Base-by-base conservation (phyloP, 1,140 invertebrate genomes). In the Caenorhabditis remanei region DNA sequence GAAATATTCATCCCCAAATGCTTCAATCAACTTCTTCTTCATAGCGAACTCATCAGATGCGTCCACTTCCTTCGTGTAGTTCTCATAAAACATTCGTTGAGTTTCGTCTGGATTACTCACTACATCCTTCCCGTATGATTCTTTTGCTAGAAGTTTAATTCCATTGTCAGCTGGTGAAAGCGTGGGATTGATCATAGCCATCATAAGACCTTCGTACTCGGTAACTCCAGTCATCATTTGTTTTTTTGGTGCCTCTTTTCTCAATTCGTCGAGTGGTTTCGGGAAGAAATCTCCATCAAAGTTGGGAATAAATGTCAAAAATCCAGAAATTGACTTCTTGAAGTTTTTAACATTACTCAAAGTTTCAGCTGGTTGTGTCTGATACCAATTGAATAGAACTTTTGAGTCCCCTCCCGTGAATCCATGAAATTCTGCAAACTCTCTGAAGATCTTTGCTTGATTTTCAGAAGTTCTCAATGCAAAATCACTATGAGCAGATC, bases 201-300 rank as follows among this genome's bases (percentile, higher is more conserved):
- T 90, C 19, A 91, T 65, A 19, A 91, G 79, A n/a, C 90, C 91
- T 85, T 91, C 91, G 40, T 85, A 88, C 63, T 91, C 46, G 58
- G 46, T 61, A 16, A 90, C 58, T 14, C 91, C 91, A 50, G 55
- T 53, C 53, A 91, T 89, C 14, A 88, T 83, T 16, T 50, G 84
- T 50, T 89, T 92, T 43, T 48, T 61, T 11, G 89, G 89, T 11
- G 88, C 84, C 75, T 92, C 89, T 67, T 89, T 88, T 79, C 91
- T 71, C 43, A 91, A 71, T 55, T 92, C 88, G 58, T 75, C 53
- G 8, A 89, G 41, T 13, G 83, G 55, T 83, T 90, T 89, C 11
- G 91, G 92, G 24, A 91, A 87, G 75, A 91, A 92, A 21, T 90
- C 88, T 32, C 88, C 89, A 61, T 91, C 90, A 5, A 92, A 67